These are phyloP conservation scores for Terrapene triunguis DNA, from an alignment of 2,113 vertebrate genomes.

Conservation along the genomic window DNA sequence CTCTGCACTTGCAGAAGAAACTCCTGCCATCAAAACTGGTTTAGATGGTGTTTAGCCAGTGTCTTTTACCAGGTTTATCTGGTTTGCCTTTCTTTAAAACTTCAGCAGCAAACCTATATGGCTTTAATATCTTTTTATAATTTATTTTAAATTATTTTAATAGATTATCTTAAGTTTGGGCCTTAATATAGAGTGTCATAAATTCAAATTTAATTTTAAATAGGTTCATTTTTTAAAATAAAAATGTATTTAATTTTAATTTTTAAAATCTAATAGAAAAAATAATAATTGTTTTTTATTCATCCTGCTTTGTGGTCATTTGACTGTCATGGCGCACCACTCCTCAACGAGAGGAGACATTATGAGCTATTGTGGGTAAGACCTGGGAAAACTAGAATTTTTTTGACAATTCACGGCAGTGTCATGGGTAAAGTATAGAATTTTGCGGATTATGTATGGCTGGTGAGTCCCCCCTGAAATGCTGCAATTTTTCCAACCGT, in stretches of 20 bases:
- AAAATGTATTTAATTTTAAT: neutral
- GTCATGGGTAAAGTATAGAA: neutral
- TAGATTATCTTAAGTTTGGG: neutral
- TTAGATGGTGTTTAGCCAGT: neutral
- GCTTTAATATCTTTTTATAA: neutral
- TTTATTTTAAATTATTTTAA: neutral
- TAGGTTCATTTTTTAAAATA: neutral
- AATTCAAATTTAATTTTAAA: neutral
- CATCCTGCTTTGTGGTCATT: conserved; percentile 33
- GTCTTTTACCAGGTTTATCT: neutral
- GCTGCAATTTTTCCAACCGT: neutral
- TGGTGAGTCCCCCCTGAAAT: neutral
- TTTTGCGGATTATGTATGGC: neutral
- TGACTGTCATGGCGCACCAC: conserved; percentile 40
- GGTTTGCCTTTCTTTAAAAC: neutral
- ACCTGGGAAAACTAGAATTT: neutral
- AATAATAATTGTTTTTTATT: neutral
- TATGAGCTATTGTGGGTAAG: conserved; percentile 44
- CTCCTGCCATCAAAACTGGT: neutral
- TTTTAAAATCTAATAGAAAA: neutral
- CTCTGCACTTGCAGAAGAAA: neutral
- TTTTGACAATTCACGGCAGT: neutral
- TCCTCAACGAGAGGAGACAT: conserved; percentile 31
- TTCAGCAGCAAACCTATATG: neutral
- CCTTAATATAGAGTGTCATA: neutral